Evolutionary conservation across 2,113 vertebrate genomes (phyloP).

Genomic region (Pygathrix nemaeus): DNA sequence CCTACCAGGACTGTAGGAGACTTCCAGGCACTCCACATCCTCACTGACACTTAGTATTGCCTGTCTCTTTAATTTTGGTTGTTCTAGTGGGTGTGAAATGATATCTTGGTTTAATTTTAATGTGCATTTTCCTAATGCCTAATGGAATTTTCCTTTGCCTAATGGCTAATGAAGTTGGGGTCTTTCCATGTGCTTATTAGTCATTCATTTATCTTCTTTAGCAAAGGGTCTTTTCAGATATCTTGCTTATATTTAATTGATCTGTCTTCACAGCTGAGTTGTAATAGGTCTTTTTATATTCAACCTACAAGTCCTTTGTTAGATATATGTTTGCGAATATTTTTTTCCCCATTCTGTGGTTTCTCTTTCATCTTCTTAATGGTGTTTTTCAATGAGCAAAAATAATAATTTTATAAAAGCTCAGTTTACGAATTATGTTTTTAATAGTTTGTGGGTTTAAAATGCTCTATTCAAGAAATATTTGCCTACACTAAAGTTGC

Average conservation of each 20-base stretch:
- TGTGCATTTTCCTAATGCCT: background rate
- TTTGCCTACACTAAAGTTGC: background rate
- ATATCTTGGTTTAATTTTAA: background rate
- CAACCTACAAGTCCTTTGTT: background rate
- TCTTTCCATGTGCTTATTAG: background rate
- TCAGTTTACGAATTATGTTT: background rate
- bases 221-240: background rate
- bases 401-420: background rate
- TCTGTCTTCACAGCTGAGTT: background rate
- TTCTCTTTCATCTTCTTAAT: background rate
- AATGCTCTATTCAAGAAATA: background rate
- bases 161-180: background rate
- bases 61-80: background rate
- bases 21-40: background rate
- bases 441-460: background rate
- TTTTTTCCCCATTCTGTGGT: background rate
- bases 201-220: background rate
- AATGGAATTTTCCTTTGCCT: background rate
- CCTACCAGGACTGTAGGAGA: background rate
- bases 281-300: background rate
- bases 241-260: slow-evolving; percentile 5
- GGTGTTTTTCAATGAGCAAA: background rate
- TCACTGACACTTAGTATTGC: background rate
- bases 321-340: background rate
- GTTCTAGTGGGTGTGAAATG: background rate